phyloP scores from a whole-genome alignment of 2,888 invertebrate species.

The Cyrtodaria siliqua region DNA sequence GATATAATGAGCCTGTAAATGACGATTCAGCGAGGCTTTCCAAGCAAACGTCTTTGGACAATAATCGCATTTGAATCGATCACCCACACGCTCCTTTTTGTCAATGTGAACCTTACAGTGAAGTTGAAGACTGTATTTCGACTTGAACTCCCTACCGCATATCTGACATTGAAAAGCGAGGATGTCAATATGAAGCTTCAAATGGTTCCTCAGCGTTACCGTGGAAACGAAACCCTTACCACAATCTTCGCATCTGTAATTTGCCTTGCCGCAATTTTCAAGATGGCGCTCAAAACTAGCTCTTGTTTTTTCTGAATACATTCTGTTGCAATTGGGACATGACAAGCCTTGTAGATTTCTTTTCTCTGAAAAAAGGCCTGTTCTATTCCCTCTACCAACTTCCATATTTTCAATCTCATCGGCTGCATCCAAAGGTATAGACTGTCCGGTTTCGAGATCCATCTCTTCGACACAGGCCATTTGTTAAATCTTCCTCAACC shows the following conservation, averaged over 20 bases:
- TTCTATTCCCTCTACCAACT: too few species aligned
- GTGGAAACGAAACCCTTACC: slow-evolving; percentile 10
- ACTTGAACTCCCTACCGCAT: slow-evolving; percentile 29
- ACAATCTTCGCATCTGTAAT: slow-evolving; percentile 20
- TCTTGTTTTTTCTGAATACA: slow-evolving; percentile 15
- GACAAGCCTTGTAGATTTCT: background rate
- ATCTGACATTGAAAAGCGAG: slow-evolving; percentile 20
- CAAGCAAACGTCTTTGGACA: slow-evolving; percentile 2
- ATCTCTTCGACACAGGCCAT: too few species aligned
- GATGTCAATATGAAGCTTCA: background rate
- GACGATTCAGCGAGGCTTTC: too few species aligned
- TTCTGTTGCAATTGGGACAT: slow-evolving; percentile 19
- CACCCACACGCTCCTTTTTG: background rate
- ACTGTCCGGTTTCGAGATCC: too few species aligned
- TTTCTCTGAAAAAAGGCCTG: too few species aligned
- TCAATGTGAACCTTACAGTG: slow-evolving; percentile 5
- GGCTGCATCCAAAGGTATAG: too few species aligned
- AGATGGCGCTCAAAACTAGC: slow-evolving; percentile 13
- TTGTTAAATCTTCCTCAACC: too few species aligned
- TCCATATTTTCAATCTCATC: too few species aligned
- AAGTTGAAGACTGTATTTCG: slow-evolving; percentile 1
- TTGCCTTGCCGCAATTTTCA: slow-evolving; percentile 23
- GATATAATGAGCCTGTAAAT: too few species aligned
- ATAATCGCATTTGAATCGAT: background rate
- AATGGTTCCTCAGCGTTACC: slow-evolving; percentile 6